Conservation (phyloP, 2,797 vertebrate species). For the Decapterus maruadsi region DNA sequence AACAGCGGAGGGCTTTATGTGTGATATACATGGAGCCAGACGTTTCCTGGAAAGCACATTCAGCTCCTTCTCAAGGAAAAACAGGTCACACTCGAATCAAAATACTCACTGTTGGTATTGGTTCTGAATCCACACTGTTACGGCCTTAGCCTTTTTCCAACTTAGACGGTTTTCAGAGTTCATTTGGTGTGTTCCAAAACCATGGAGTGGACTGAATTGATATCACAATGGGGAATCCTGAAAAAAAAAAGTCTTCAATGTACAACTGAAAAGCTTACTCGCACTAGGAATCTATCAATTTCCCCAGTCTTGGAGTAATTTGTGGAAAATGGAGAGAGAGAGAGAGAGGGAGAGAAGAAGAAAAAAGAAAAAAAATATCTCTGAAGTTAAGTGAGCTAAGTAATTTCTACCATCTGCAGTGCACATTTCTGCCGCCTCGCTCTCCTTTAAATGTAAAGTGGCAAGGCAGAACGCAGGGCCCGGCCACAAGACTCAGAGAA, state of each 20-base stretch:
- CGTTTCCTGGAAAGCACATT: conserved; percentile 78
- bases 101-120: conserved; percentile 59
- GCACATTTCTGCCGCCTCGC: conserved; percentile 81
- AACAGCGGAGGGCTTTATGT: conserved; percentile 63
- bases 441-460: conserved; percentile 79
- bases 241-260: conserved; percentile 57
- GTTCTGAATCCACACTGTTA: conserved; percentile 51
- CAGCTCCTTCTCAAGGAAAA: conserved; percentile 52
- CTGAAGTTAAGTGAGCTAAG: conserved; percentile 83
- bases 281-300: conserved; percentile 80
- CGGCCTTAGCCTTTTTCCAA: conserved; percentile 28
- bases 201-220: conserved; percentile 49
- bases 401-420: conserved; percentile 87
- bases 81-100: conserved; percentile 59
- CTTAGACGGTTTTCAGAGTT: conserved; percentile 50
- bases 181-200: conserved; percentile 53
- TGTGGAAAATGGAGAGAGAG: conserved; percentile 73
- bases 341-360: conserved; percentile 34
- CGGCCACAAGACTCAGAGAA: conserved; percentile 76
- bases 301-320: conserved; percentile 80
- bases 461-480: conserved; percentile 75
- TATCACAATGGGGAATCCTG: conserved; percentile 54
- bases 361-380: conserved; percentile 55
- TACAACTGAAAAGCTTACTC: conserved; percentile 63
- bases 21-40: conserved; percentile 71